Evolutionary conservation across 2,888 invertebrate species (phyloP).

Genomic region (Heliconius erato): DNA sequence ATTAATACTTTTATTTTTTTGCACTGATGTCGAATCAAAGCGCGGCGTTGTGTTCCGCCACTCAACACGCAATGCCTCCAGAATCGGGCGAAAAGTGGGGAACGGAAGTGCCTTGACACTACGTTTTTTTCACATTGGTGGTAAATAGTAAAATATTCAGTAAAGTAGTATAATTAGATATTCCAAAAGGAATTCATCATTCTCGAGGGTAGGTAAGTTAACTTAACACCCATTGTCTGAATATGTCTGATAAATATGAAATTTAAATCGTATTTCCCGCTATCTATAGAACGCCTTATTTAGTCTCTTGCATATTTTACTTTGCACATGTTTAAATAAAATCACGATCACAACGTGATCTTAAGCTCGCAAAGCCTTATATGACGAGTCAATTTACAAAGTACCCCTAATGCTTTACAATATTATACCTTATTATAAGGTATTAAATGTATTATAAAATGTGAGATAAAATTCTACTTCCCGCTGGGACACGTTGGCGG

Average conservation of each 20-base stretch:
- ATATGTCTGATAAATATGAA: slow-evolving; percentile 3
- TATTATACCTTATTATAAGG: slow-evolving; percentile 21
- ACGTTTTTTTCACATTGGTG: no score
- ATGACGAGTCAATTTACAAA: slow-evolving; percentile 31
- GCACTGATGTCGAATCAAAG: no score
- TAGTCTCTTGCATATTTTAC: slow-evolving; percentile 3
- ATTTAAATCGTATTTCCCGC: neutral
- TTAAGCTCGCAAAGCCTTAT: slow-evolving; percentile 19
- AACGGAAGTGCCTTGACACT: no score
- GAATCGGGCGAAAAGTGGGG: no score
- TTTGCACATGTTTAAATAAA: slow-evolving; percentile 16
- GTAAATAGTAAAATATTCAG: no score
- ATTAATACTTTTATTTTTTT: no score
- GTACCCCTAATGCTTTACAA: slow-evolving; percentile 1
- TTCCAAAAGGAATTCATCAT: neutral
- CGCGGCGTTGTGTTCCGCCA: no score
- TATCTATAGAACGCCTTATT: slow-evolving; percentile 11
- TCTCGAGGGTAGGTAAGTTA: neutral
- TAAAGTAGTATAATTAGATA: no score
- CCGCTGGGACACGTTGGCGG: slow-evolving; percentile 35
- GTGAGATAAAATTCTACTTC: slow-evolving; percentile 1
- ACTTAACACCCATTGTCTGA: neutral
- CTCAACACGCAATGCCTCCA: no score
- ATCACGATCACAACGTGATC: slow-evolving; percentile 25
- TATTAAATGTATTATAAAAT: slow-evolving; percentile 12